Base-by-base conservation (phyloP, 53 echinoderm and acorn worm genomes). In the Henricia sp. region DNA sequence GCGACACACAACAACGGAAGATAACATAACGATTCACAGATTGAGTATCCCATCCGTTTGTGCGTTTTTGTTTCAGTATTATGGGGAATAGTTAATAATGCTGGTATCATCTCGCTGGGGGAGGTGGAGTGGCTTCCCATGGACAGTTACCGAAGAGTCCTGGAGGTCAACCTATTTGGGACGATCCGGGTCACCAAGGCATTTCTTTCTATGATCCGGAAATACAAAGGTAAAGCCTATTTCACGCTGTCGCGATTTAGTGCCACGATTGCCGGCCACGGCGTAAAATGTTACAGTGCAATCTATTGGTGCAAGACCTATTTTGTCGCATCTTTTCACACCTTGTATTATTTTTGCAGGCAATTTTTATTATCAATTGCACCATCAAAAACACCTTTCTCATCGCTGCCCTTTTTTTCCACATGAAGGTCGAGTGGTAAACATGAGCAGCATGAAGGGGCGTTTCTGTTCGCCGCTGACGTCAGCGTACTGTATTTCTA, bases 41-140 rank as follows among this genome's bases (percentile, higher is more conserved):
- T n/a, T n/a, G n/a, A n/a, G n/a, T n/a, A n/a, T n/a, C n/a, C n/a
- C n/a, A n/a, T n/a, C n/a, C n/a, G n/a, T n/a, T n/a, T n/a, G n/a
- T 59, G 26, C 24, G 1, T 27, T 37, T 52, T 29, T 68, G 0
- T 57, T 59, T 19, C 50, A 85, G 90, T 77, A 29, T 62, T 93
- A 42, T 93, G 93, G 93, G 93, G 89, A 69, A 90, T 93, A 4
- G 89, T 93, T 0, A 93, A 93, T 77, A 93, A 93, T 77, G 90
- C 93, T 42, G 93, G 93, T 12, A 77, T 93, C 6, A 64, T 68
- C 25, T 50, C 42, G 17, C 74, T 87, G 42, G 93, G 93, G 21
- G 93, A 93, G 46, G 71, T 90, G 25, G 93, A 93, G 29, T 93
- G 93, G 93, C 13, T 93, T 4, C 60, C 86, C 14, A 23, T 84